Evolutionary conservation across 2,888 invertebrate species (phyloP), one percentile per base, ranked within the genome.

Genomic region (Byasa hedistus): DNA sequence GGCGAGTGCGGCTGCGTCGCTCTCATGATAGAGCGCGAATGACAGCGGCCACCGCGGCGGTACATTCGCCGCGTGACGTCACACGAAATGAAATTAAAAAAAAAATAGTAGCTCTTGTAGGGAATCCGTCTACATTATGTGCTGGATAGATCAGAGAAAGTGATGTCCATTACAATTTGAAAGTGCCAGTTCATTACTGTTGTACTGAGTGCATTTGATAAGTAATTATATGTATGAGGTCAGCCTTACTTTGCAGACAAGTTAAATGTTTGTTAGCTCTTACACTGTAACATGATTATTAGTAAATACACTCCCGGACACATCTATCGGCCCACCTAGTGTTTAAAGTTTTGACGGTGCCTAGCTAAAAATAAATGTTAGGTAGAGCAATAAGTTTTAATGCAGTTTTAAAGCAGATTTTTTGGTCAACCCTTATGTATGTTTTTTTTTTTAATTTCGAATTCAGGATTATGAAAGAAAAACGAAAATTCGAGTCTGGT

Each of bases 21-120:
- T 71, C 82, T 80, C 84, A 86, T 86, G 88, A 81, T 86, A 84
- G 80, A 84, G 76, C 82, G 82, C 80, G 84, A 90, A 85, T 89
- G 88, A 79, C 77, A 74, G 78, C 59, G 69, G 70, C 71, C 72
- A 71, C 65, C 74, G 85, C 84, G 84, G 86, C 85, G 76, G 73
- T 83, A 84, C 86, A 83, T 83, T 78, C 76, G 78, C 78, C 57
- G 44, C 19, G 73, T 82, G 83, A 85, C 87, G 87, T 83, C 82
- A 82, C 69, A 36, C 73, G 64, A 84, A 87, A 88, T 86, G 85
- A 86, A 88, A 87, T 87, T 86, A 87, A 83, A 86, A 85, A 71
- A 73, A 76, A 75, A 73, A 74, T 68, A 84, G 85, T 84, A 84
- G 84, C 84, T 80, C 78, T 79, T 80, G 70, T 70, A 73, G 78